A percentile compares a stretch with the other conserved stretches of the same genome.
Evolutionary conservation across 2,797 vertebrate species (phyloP).

Genomic region (Melanogrammus aeglefinus): DNA sequence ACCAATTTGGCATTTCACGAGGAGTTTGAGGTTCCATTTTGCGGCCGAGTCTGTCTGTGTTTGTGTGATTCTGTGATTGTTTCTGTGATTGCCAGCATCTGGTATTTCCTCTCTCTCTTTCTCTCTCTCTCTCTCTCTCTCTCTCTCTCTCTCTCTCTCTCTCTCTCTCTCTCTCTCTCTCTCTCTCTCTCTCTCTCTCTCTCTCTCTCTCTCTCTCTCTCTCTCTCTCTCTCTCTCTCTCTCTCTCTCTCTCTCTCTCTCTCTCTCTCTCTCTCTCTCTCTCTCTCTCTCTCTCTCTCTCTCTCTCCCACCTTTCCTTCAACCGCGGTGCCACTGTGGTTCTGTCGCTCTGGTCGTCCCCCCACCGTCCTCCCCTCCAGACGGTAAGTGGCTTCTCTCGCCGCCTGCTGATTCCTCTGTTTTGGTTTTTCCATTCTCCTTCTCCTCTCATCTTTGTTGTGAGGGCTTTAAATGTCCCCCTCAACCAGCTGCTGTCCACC

Average conservation of each 20-base stretch:
- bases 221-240: slow-evolving; percentile 33
- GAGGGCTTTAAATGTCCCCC: neutral
- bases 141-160: slow-evolving; percentile 33
- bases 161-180: slow-evolving; percentile 33
- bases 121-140: slow-evolving; percentile 33
- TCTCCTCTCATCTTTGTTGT: neutral
- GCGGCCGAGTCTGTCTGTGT: slow-evolving; percentile 31
- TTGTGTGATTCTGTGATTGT: slow-evolving; percentile 45
- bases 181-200: slow-evolving; percentile 33
- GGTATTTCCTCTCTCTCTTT: slow-evolving; percentile 11
- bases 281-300: slow-evolving; percentile 12
- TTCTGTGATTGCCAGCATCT: slow-evolving; percentile 50
- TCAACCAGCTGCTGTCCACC: neutral
- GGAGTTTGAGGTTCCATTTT: slow-evolving; percentile 21
- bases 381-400: slow-evolving; percentile 80
- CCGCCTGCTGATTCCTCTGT: slow-evolving; percentile 46
- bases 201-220: slow-evolving; percentile 33
- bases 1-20: too few species aligned
- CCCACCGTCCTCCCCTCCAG: slow-evolving; percentile 53
- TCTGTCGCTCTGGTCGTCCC: slow-evolving; percentile 55
- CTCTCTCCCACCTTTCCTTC: slow-evolving; percentile 40
- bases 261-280: slow-evolving; percentile 33
- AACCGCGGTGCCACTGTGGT: slow-evolving; percentile 36
- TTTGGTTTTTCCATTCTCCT: slow-evolving; percentile 20
- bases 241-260: slow-evolving; percentile 33